Evolutionary conservation across 1,140 invertebrate species (phyloP).

Genomic region (Drosophila repletoides): DNA sequence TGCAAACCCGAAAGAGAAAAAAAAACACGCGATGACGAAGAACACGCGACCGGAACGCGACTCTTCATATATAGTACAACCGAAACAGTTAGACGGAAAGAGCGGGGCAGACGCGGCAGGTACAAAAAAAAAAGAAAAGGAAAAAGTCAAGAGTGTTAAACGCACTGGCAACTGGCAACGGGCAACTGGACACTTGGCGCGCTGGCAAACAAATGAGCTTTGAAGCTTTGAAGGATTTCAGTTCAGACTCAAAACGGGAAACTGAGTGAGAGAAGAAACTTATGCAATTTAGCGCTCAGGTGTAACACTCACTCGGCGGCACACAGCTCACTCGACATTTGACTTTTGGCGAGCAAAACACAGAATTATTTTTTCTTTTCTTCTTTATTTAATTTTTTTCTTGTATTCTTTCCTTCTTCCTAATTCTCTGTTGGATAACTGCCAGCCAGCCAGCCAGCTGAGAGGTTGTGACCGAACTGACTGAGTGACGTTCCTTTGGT

Average conservation of each 20-base stretch:
- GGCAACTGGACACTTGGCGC: slow-evolving; percentile 46
- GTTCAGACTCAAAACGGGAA: slow-evolving; percentile 12
- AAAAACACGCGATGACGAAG: slow-evolving; percentile 62
- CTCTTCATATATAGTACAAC: slow-evolving; percentile 36
- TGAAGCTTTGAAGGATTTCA: slow-evolving; percentile 38
- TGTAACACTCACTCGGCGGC: slow-evolving; percentile 38
- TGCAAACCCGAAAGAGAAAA: slow-evolving; percentile 10
- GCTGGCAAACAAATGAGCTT: slow-evolving; percentile 69
- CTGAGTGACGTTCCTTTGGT: slow-evolving; percentile 40
- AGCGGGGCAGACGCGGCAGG: too few species aligned
- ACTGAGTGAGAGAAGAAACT: slow-evolving; percentile 45
- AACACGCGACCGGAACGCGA: slow-evolving; percentile 75
- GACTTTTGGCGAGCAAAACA: slow-evolving; percentile 59
- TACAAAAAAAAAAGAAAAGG: too few species aligned
- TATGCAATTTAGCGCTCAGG: slow-evolving; percentile 71
- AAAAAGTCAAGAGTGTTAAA: not conserved
- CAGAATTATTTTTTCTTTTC: slow-evolving; percentile 48
- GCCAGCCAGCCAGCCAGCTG: slow-evolving; percentile 27
- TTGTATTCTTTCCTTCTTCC: not conserved
- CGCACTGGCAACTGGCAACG: too few species aligned
- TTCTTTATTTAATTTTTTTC: slow-evolving; percentile 58
- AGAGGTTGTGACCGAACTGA: slow-evolving; percentile 56
- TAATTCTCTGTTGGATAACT: slow-evolving; percentile 29
- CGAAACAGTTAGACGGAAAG: slow-evolving; percentile 5
- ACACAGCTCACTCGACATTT: slow-evolving; percentile 62